These are phyloP conservation scores for Phenacoccus solenopsis DNA, from an alignment of 1,140 invertebrate species.

Conservation along the genomic window DNA sequence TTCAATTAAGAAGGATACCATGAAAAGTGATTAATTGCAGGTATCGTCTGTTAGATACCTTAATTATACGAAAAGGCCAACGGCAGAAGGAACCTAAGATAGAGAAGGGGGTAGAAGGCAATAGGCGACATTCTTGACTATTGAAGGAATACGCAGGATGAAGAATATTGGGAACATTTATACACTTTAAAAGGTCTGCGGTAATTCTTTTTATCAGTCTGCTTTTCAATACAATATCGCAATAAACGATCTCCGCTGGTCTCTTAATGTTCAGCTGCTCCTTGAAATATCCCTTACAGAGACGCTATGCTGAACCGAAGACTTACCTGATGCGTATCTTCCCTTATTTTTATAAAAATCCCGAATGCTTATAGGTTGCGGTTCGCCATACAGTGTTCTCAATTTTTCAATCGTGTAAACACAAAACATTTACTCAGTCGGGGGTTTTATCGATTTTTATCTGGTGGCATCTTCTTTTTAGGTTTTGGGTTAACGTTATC, in stretches of 20 bases:
- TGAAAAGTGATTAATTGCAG: neutral
- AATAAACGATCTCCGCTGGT: neutral
- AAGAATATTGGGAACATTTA: neutral
- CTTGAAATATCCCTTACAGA: neutral
- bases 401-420: slow-evolving; percentile 3
- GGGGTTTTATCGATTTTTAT: neutral
- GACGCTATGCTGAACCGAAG: neutral
- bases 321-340: neutral
- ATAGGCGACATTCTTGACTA: too few relatives aligned
- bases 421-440: slow-evolving; percentile 1
- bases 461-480: neutral
- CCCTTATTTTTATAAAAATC: neutral
- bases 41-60: neutral
- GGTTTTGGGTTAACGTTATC: neutral
- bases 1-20: neutral
- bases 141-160: neutral
- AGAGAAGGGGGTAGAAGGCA: neutral
- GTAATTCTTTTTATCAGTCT: neutral
- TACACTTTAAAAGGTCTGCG: neutral
- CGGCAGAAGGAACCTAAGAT: neutral
- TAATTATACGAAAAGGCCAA: neutral
- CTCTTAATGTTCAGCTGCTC: neutral
- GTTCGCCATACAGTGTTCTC: neutral
- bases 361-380: neutral
- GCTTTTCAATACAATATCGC: neutral